These are phyloP conservation scores for Thumatha senex DNA, from an alignment of 2,888 invertebrate genomes.

Conservation along the genomic window DNA sequence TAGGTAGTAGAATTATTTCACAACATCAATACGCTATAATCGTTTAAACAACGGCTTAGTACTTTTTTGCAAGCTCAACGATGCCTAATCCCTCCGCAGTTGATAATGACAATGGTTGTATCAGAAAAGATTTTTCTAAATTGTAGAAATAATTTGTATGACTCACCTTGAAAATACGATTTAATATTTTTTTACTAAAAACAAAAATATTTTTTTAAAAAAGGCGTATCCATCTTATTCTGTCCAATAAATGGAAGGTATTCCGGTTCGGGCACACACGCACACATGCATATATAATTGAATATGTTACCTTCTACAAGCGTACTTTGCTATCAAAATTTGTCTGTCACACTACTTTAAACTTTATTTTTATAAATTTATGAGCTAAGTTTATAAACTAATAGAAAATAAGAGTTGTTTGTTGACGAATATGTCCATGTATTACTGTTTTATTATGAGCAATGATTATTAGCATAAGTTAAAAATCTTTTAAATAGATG, in stretches of 20 bases:
- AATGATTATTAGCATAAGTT: conserved; percentile 13
- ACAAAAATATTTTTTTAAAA: not conserved
- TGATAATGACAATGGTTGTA: too few species aligned
- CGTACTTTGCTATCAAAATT: not conserved
- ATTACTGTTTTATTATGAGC: conserved; percentile 9
- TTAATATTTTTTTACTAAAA: too few species aligned
- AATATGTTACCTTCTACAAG: conserved; percentile 22
- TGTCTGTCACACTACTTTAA: conserved; percentile 1
- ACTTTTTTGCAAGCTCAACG: too few species aligned
- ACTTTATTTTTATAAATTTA: accelerated
- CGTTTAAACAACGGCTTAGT: too few species aligned
- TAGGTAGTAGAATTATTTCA: too few species aligned
- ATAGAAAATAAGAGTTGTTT: not conserved
- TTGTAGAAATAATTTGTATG: too few species aligned
- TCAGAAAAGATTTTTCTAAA: too few species aligned
- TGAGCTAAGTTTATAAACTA: not conserved
- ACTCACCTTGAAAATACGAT: too few species aligned
- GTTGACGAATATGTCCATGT: conserved; percentile 1
- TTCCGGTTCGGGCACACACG: conserved; percentile 41
- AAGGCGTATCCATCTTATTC: conserved; percentile 17
- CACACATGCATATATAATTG: conserved; percentile 13
- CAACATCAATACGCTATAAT: too few species aligned
- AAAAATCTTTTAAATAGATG: conserved; percentile 7
- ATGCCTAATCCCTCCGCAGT: too few species aligned
- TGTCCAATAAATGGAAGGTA: conserved; percentile 44